Evolutionary conservation across 1,140 invertebrate species (phyloP), one percentile per base, ranked within the genome.

Genomic region (Oreohelix idahoensis): DNA sequence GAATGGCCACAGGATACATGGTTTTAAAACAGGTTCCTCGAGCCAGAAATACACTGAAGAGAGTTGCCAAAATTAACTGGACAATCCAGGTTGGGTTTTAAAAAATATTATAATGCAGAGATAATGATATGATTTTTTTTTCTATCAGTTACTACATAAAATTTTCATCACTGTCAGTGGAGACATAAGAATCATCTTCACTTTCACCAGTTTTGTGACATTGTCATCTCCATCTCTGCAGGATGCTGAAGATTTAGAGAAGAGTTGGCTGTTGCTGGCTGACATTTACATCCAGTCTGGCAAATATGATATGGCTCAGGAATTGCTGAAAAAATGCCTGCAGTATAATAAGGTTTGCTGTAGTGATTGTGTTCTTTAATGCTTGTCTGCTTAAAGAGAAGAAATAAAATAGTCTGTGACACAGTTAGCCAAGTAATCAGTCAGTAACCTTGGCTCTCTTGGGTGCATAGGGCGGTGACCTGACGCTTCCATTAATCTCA

Each of bases 211-310:
- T n/a, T n/a, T n/a, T n/a, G n/a, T n/a, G n/a, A n/a, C n/a, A n/a
- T n/a, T n/a, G n/a, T 45, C 15, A 45, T 45, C 42, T 23, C 17
- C 36, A 39, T 66, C 53, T 81, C 84, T 86, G 11, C 71, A 93
- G 92, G 97, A 99, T 89, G 97, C 97, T 0, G 97, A 99, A 89
- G 98, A 98, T 91, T 93, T 99, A 58, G 98, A 99, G 93, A 95
- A 96, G 84, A 97, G 97, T 91, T 99, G 98, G 98, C 90, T 99
- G 10, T 93, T 99, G 8, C 93, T 98, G 29, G 96, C 97, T 0
- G 97, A 99, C 85, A 96, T 97, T 86, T 98, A 98, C 91, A 95
- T 98, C 81, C 84, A 93, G 91, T 90, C 96, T 32, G 95, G 95
- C 35, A 97, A 98, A 92, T 95, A 95, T 87, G 97, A 99, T 74